A percentile compares a stretch with the other conserved stretches of the same genome.
phyloP scores from a whole-genome alignment of 37 sponge, comb jelly and placozoan species.

The Corticium candelabrum region DNA sequence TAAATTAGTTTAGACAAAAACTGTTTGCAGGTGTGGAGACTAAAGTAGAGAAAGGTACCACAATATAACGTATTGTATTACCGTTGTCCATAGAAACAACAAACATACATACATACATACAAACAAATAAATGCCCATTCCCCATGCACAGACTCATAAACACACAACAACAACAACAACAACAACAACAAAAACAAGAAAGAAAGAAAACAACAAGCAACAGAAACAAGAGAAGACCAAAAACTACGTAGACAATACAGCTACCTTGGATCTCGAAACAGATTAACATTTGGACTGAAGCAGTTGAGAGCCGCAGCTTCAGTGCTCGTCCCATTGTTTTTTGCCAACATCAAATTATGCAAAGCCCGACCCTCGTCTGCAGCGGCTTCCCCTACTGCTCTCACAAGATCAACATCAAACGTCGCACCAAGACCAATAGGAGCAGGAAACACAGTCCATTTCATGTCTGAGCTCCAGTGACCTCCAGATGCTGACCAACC shows the following conservation, averaged over 20 bases:
- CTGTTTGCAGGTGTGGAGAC: no score
- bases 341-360: conserved; percentile 48
- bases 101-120: no score
- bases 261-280: conserved; percentile 45
- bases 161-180: not conserved
- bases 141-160: no score
- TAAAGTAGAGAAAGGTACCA: no score
- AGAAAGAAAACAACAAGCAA: not conserved
- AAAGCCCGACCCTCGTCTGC: conserved; percentile 57
- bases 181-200: not conserved
- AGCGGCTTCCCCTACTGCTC: conserved; percentile 31
- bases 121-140: no score
- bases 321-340: conserved; percentile 41
- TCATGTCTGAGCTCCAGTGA: conserved; percentile 20
- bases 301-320: conserved; percentile 77
- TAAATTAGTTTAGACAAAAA: no score
- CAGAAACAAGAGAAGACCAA: no score
- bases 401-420: conserved; percentile 35
- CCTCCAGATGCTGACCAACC: conserved; percentile 61
- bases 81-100: no score
- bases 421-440: conserved; percentile 62
- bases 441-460: conserved; percentile 71
- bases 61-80: no score
- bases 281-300: conserved; percentile 70
- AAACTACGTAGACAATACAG: no score